phyloP scores from a whole-genome alignment of 2,797 vertebrate genomes.

The Lacerta agilis region DNA sequence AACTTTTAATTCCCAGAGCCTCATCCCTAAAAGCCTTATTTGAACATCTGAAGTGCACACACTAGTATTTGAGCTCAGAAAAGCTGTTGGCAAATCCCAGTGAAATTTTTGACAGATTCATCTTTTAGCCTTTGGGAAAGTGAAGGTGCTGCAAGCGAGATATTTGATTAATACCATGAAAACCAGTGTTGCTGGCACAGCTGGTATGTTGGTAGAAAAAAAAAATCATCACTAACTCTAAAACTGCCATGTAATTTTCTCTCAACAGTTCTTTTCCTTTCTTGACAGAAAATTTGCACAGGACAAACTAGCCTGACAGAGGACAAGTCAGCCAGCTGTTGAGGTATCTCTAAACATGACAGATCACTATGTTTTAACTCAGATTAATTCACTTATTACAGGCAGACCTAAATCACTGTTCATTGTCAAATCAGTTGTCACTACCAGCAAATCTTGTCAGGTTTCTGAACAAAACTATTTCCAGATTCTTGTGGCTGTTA shows the following conservation, averaged over 20 bases:
- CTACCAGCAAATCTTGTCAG: constrained; percentile 81
- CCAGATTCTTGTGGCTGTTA: constrained; percentile 64
- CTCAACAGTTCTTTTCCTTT: constrained; percentile 77
- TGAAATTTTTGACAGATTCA: constrained; percentile 83
- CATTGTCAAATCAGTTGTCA: constrained; percentile 88
- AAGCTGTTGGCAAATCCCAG: constrained; percentile 80
- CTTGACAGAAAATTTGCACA: constrained; percentile 90
- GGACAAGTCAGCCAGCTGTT: constrained; percentile 90
- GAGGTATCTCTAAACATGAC: constrained; percentile 88
- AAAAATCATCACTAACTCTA: constrained; percentile 86
- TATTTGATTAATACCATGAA: constrained; percentile 86
- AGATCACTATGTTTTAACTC: constrained; percentile 90
- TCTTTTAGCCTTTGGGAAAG: constrained; percentile 82
- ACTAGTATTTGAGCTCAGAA: constrained; percentile 73
- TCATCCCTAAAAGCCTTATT: constrained; percentile 71
- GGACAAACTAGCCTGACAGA: constrained; percentile 90
- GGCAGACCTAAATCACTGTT: constrained; percentile 85
- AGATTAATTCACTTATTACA: constrained; percentile 90
- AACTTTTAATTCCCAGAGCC: constrained; percentile 72
- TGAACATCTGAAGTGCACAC: constrained; percentile 70
- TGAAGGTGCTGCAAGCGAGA: constrained; percentile 82
- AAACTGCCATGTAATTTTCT: constrained; percentile 84
- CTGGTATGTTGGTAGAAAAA: constrained; percentile 82
- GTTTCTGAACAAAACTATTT: constrained; percentile 77
- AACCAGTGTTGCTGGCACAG: constrained; percentile 86